Evolutionary conservation across 2,888 invertebrate species (phyloP), one percentile per base, ranked within the genome.

Genomic region (Polyommatus iphigenia): DNA sequence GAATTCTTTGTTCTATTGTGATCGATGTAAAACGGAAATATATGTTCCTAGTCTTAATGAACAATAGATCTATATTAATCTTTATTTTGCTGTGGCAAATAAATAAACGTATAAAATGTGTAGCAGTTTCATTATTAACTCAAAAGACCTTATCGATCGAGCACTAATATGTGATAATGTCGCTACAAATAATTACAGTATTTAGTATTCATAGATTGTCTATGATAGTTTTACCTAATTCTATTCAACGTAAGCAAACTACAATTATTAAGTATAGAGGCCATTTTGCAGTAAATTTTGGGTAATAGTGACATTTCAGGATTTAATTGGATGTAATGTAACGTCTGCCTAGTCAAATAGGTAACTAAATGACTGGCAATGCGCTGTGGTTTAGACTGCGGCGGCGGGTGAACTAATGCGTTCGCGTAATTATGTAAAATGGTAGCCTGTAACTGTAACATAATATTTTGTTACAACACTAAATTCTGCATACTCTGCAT

Each of bases 31-130:
- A 80, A 79, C 77, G 75, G 78, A 81, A 72, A 78, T 81, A 79
- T 79, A 91, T 91, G 92, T 92, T 92, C 90, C 89, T 91, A 91
- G 92, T 90, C 91, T 92, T 89, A 91, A 91, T 90, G 90, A 92
- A 93, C 85, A 89, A 86, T 87, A 86, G 85, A 85, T 82, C 79
- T 80, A 82, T 80, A 80, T 80, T 80, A 81, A 80, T 81, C 80
- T 82, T 81, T 82, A 77, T 80, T 83, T 83, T 82, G 82, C 82
- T 83, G 83, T 82, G 83, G 83, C 81, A 82, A 82, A 81, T 81
- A 79, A 83, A 80, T 83, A 80, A 80, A 81, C 81, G 76, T 80
- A 79, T 80, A 82, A 82, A 80, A 80, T 82, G 79, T 77, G 76
- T 71, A 32, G 36, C 36, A 15, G 57, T 79, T 78, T 78, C 76